Conservation (phyloP, 2,113 vertebrate species). For the Etia nguti region DNA sequence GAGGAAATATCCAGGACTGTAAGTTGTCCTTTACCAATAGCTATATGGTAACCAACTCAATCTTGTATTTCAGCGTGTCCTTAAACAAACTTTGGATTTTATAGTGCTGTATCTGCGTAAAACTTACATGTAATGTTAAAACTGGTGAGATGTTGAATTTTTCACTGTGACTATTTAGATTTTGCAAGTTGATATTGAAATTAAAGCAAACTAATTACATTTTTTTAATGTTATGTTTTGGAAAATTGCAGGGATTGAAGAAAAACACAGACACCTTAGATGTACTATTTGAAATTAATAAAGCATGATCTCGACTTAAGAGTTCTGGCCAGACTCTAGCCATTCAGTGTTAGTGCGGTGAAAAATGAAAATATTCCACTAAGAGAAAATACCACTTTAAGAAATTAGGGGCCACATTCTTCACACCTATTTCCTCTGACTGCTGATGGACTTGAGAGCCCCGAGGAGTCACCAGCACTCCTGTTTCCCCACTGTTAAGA, state of each 20-base stretch:
- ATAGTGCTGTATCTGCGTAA: neutral
- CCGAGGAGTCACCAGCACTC: neutral
- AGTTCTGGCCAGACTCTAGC: neutral
- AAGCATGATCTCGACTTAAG: neutral
- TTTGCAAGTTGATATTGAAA: neutral
- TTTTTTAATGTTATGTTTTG: neutral
- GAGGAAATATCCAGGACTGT: neutral
- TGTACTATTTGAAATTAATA: neutral
- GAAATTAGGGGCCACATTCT: constrained; percentile 8
- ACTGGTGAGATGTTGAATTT: neutral
- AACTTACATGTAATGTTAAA: neutral
- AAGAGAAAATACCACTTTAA: neutral
- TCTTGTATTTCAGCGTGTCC: neutral
- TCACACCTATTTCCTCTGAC: constrained; percentile 22
- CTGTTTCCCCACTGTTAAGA: constrained; percentile 10
- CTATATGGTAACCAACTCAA: neutral
- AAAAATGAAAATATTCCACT: neutral
- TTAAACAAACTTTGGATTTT: neutral
- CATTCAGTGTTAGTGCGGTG: neutral
- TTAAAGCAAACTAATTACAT: neutral
- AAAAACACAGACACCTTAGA: neutral
- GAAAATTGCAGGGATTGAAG: neutral
- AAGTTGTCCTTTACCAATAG: neutral
- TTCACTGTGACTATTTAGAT: neutral
- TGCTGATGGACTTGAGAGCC: constrained; percentile 9